Evolutionary conservation across 2,888 invertebrate species (phyloP).

Genomic region (Exocentrus adspersus): DNA sequence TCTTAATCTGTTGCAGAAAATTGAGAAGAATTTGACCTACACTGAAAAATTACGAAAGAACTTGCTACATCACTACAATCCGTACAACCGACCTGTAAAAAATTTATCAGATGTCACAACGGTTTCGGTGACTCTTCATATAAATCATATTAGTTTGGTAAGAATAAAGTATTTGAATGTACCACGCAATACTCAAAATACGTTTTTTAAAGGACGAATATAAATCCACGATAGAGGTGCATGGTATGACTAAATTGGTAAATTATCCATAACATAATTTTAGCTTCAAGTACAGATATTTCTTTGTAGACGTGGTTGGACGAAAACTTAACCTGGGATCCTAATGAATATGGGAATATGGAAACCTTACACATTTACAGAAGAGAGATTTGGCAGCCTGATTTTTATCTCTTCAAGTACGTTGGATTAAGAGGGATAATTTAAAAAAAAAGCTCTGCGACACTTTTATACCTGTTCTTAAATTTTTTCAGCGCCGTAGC

Average conservation of each 20-base stretch:
- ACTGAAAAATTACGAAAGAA: constrained; percentile 67
- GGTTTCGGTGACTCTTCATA: constrained; percentile 50
- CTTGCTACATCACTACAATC: constrained; percentile 65
- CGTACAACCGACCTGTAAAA: constrained; percentile 58
- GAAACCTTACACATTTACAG: constrained; percentile 64
- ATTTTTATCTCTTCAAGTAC: constrained; percentile 64
- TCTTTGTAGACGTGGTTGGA: constrained; percentile 71
- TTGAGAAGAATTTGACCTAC: constrained; percentile 63
- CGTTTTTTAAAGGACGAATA: constrained; percentile 57
- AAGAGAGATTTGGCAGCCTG: constrained; percentile 72
- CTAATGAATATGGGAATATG: constrained; percentile 68
- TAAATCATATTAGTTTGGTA: constrained; percentile 55
- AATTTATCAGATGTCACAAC: constrained; percentile 47
- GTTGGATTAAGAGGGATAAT: constrained; percentile 20
- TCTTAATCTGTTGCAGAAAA: constrained; percentile 52
- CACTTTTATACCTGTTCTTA: not conserved
- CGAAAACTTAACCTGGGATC: constrained; percentile 70
- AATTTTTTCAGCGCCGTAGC: constrained; percentile 55
- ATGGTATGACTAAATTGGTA: constrained; percentile 63
- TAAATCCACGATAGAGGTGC: constrained; percentile 53
- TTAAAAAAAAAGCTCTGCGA: too few species aligned
- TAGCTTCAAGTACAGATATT: constrained; percentile 13
- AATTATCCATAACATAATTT: too few species aligned
- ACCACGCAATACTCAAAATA: not conserved
- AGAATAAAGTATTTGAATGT: constrained; percentile 24